Percentiles rank a stretch among this genome's conserved stretches.
These are phyloP conservation scores for Trypoxylus dichotomus DNA, from an alignment of 1,140 invertebrate genomes.

Conservation along the genomic window DNA sequence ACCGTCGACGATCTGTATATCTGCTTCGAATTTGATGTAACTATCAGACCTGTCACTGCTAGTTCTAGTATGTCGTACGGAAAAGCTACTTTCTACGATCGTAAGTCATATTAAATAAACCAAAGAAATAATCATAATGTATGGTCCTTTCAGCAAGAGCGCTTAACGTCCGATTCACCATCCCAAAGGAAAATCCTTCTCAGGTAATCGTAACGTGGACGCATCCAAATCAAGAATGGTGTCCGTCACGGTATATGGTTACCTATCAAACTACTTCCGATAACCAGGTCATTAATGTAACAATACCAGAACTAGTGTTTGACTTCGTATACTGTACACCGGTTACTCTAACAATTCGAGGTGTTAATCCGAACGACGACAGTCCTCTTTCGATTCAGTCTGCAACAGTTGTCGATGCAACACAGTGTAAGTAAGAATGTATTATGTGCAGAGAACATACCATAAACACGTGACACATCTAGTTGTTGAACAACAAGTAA, in stretches of 20 bases:
- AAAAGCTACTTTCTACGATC: neutral
- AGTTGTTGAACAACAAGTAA: no score
- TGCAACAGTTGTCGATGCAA: neutral
- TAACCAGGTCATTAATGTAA: neutral
- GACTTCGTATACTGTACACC: neutral
- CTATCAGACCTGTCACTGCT: neutral
- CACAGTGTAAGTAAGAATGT: neutral
- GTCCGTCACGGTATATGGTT: neutral
- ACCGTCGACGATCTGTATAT: neutral
- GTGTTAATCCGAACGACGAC: neutral
- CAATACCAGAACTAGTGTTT: neutral
- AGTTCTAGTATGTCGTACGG: neutral
- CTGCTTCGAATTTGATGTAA: neutral
- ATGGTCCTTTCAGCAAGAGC: neutral
- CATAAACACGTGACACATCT: no score
- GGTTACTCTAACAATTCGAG: neutral
- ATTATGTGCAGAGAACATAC: no score
- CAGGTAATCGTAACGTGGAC: neutral
- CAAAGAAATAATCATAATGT: neutral
- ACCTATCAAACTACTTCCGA: neutral
- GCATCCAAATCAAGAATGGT: neutral
- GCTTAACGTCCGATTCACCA: neutral
- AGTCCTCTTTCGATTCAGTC: neutral
- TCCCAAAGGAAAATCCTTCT: neutral
- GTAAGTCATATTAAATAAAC: neutral